Base-by-base conservation (phyloP, 2,888 invertebrate species). In the Phalangium opilio region DNA sequence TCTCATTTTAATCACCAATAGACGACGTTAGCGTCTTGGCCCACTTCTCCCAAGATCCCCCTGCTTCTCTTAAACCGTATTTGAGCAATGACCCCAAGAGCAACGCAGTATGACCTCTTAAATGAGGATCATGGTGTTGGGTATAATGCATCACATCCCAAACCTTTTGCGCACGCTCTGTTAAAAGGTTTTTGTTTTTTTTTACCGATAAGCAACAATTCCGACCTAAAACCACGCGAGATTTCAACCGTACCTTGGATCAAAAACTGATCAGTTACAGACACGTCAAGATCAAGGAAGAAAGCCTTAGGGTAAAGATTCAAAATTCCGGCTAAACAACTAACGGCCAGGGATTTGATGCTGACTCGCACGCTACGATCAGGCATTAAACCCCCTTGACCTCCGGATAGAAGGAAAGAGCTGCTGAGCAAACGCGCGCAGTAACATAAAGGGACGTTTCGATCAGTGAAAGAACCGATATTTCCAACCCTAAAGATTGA, bases 301-400 rank as follows among this genome's bases (percentile, higher is more conserved):
- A 89, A 74, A 3, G 80, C 70, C 54, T 76, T 73, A 0, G 93
- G 89, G 58, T 77, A 77, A 19, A 87, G 63, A 35, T 75, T 74
- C 33, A 87, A 67, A 45, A 85, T 76, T 56, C 79, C 78, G 0
- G 80, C 77, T 18, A 93, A 64, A 62, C 87, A 89, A 45, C 76
- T 76, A 17, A 93, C 63, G 0, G 90, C 84, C 34, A 91, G 74
- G 7, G 84, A 80, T 67, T 93, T 91, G 1, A 90, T 83, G 49
- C 91, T 91, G 27, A 95, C 87, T 33, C 93, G 73, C 33, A 84
- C 79, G 18, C 70, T 70, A 64, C 76, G 75, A 63, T 91, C 91
- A 2, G 81, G 68, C 53, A 82, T 76, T 42, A 80, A 62, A 3
- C 72, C 70, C 12, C 60, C 60, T 45, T 67, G 63, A 44, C 48